Percentiles rank a stretch among this genome's conserved stretches.
These are phyloP conservation scores for Acyrthosiphon pisum DNA, from an alignment of 1,140 invertebrate genomes.

Conservation along the genomic window DNA sequence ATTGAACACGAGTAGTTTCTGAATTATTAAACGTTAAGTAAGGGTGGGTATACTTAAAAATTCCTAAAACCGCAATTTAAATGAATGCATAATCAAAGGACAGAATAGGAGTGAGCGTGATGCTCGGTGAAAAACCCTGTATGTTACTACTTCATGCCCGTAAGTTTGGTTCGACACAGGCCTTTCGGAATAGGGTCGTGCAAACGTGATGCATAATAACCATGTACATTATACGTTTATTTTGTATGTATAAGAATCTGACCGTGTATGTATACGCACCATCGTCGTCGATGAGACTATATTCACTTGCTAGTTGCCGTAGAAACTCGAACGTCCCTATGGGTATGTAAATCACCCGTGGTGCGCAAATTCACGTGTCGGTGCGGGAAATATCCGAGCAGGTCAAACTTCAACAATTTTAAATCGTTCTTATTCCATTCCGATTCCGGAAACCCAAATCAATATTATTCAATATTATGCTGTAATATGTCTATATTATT, in stretches of 20 bases:
- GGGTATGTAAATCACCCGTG: conserved; percentile 12
- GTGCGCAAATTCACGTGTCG: not conserved
- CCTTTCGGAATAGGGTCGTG: conserved; percentile 6
- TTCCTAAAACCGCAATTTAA: not conserved
- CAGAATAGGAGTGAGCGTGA: no score
- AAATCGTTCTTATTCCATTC: not conserved
- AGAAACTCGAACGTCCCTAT: not conserved
- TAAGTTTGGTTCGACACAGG: not conserved
- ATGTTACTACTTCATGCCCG: not conserved
- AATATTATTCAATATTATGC: not conserved
- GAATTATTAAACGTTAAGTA: not conserved
- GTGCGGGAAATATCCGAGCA: not conserved
- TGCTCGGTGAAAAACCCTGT: not conserved
- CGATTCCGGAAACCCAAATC: not conserved
- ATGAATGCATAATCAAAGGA: no score
- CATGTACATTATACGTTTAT: conserved; percentile 15
- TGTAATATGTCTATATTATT: not conserved
- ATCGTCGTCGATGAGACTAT: not conserved
- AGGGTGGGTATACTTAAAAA: not conserved
- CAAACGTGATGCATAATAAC: conserved; percentile 37
- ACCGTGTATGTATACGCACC: not conserved
- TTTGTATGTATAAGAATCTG: not conserved
- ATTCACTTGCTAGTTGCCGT: conserved; percentile 8
- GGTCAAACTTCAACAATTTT: conserved; percentile 27
- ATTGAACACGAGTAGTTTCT: not conserved